phyloP scores from a whole-genome alignment of 2,888 invertebrate species.

The Tachystola acroxantha region DNA sequence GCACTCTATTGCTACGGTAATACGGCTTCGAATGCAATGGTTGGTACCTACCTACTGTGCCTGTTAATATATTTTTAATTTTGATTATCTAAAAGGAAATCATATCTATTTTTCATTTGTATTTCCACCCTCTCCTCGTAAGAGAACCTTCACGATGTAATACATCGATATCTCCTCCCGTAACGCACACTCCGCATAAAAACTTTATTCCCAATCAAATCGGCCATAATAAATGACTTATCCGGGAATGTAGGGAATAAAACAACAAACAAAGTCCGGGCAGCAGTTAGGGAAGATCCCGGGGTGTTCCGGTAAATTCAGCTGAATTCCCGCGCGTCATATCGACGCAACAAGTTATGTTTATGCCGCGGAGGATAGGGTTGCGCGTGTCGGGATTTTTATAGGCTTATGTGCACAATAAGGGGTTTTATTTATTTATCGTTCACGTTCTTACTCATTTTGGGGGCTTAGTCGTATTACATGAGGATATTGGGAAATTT shows the following conservation, averaged over 20 bases:
- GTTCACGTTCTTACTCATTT: slow-evolving; percentile 2
- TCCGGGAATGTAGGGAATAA: slow-evolving; percentile 8
- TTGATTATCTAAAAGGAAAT: too few relatives aligned
- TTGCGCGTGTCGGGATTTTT: slow-evolving; percentile 12
- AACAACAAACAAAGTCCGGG: slow-evolving; percentile 13
- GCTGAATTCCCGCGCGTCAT: slow-evolving; percentile 19
- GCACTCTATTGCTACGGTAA: too few relatives aligned
- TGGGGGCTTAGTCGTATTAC: not conserved
- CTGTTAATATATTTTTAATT: too few relatives aligned
- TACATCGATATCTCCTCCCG: not conserved
- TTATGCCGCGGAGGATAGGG: slow-evolving; percentile 11
- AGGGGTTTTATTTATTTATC: slow-evolving; percentile 8
- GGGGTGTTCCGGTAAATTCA: slow-evolving; percentile 13
- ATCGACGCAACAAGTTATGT: slow-evolving; percentile 32
- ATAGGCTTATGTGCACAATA: slow-evolving; percentile 5
- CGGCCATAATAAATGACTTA: slow-evolving; percentile 12
- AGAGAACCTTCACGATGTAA: not conserved
- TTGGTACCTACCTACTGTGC: too few relatives aligned
- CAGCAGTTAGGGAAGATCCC: slow-evolving; percentile 21
- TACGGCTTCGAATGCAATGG: too few relatives aligned
- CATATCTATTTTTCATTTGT: too few relatives aligned
- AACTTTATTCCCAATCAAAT: slow-evolving; percentile 16
- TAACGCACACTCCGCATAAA: slow-evolving; percentile 4
- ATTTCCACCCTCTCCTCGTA: too few relatives aligned
- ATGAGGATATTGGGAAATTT: too few relatives aligned